These are phyloP conservation scores for Drepana arcuata DNA, from an alignment of 1,140 invertebrate genomes.

Conservation along the genomic window DNA sequence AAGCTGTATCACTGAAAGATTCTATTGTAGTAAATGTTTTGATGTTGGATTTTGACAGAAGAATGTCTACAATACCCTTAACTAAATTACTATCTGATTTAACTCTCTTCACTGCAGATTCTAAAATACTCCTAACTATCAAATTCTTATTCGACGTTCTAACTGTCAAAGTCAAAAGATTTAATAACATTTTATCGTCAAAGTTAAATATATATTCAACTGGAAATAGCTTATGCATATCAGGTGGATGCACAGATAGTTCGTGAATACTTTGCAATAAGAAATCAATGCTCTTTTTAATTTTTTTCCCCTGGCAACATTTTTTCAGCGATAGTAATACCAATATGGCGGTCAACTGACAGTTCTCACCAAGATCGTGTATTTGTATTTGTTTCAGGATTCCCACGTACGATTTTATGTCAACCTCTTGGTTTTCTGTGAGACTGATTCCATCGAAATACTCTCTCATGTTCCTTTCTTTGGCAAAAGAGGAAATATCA, in stretches of 20 bases:
- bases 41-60: slow-evolving; percentile 32
- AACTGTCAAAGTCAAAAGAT: slow-evolving; percentile 42
- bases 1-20: slow-evolving; percentile 39
- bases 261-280: slow-evolving; percentile 43
- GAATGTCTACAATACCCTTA: slow-evolving; percentile 39
- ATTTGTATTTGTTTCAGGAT: slow-evolving; percentile 41
- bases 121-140: slow-evolving; percentile 39
- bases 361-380: slow-evolving; percentile 47
- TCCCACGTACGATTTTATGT: slow-evolving; percentile 25
- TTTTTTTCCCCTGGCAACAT: slow-evolving; percentile 37
- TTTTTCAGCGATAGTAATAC: slow-evolving; percentile 43
- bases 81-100: slow-evolving; percentile 45
- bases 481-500: slow-evolving; percentile 27
- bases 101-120: slow-evolving; percentile 52
- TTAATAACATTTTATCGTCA: slow-evolving; percentile 26
- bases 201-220: slow-evolving; percentile 45
- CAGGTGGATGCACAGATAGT: slow-evolving; percentile 43
- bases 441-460: slow-evolving; percentile 29
- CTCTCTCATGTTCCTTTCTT: slow-evolving; percentile 28
- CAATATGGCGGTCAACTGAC: slow-evolving; percentile 45
- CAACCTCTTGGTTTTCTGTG: slow-evolving; percentile 21
- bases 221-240: slow-evolving; percentile 51
- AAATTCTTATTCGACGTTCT: slow-evolving; percentile 40
- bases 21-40: slow-evolving; percentile 30
- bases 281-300: slow-evolving; percentile 31